Evolutionary conservation across 2,113 vertebrate species (phyloP), one percentile per base, ranked within the genome.

Genomic region (Electrona antarctica): DNA sequence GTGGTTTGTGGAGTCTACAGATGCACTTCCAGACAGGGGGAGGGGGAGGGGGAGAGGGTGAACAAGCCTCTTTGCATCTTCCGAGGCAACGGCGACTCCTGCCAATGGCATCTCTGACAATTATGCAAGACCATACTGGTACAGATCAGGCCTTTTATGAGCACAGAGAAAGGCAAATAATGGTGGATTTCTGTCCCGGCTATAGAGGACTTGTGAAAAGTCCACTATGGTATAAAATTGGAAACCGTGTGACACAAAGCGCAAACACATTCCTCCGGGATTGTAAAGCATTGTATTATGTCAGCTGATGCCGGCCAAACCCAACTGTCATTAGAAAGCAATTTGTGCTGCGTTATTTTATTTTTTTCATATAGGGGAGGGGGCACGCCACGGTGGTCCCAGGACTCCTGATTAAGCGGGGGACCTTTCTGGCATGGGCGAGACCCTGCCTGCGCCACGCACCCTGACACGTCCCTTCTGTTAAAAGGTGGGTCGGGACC

Each of bases 21-120:
- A 41, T 41, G 33, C 3, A 41, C 33, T 41, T 41, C 33, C 33
- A 41, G 33, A 6, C 33, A 41, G 33, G 7, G 50, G 13, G 7
- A 7, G 50, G 50, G 50, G 50, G 6, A 6, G 50, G 77, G 60
- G 64, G 64, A 77, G 66, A 47, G 67, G 78, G 77, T 60, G 51
- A 45, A 9, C 33, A 45, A 64, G n/a, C 71, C 65, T 64, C 74
- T 87, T 87, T 79, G 73, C 81, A 83, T 84, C 85, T 84, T 82
- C 89, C 88, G 78, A 80, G 83, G 90, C 78, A 89, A 88, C 86
- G 56, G 69, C 78, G 46, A 50, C 62, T 64, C 79, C 66, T 77
- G 71, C 83, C 82, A 85, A 65, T 64, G 85, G 82, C 77, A 85
- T 84, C 78, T 64, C 69, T 72, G 58, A 74, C 71, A 76, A 81